Base-by-base conservation (phyloP, 2,797 vertebrate genomes). In the Acridotheres tristis region DNA sequence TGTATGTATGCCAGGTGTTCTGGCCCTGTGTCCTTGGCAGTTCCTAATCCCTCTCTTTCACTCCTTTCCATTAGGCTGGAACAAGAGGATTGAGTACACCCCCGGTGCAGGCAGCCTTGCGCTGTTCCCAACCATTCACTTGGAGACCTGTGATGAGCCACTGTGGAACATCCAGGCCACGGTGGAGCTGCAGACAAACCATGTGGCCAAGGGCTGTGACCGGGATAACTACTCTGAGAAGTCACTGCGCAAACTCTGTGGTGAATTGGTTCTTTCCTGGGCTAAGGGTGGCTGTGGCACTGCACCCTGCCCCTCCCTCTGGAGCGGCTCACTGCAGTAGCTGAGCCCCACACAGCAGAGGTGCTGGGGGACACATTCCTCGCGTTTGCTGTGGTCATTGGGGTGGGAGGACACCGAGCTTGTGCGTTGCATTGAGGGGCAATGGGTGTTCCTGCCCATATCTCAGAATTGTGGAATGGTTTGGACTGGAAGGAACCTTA, bases 141-240 rank as follows among this genome's bases (percentile, higher is more conserved):
- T 99, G 97, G 99, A 99, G 97, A 99, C 99, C 20, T 99, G 99
- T 13, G 99, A 99, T 34, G 99, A 99, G 83, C 99, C 99, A 0
- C 98, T 99, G 45, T 99, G 99, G 99, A 99, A 99, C 97, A 99
- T 99, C 96, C 99, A 99, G 98, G 99, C 99, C 95, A 99, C 99
- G 3, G 98, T 99, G 91, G 99, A 99, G 96, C 98, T 99, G 88
- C 99, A 99, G 98, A 99, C 99, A 2, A 99, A 98, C 94, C 99
- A 99, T 0, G 99, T 99, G 69, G 99, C 99, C 96, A 99, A 99
- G 97, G 99, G 99, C 94, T 99, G 99, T 9, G 99, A 99, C 97
- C 97, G 99, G 15, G 99, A 99, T 97, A 99, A 99, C 97, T 99
- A 99, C 96, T 99, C 99, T 0, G 99, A 99, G 97, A 98, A 99